Conservation (phyloP, 2,797 vertebrate genomes). For the Microtus californicus region DNA sequence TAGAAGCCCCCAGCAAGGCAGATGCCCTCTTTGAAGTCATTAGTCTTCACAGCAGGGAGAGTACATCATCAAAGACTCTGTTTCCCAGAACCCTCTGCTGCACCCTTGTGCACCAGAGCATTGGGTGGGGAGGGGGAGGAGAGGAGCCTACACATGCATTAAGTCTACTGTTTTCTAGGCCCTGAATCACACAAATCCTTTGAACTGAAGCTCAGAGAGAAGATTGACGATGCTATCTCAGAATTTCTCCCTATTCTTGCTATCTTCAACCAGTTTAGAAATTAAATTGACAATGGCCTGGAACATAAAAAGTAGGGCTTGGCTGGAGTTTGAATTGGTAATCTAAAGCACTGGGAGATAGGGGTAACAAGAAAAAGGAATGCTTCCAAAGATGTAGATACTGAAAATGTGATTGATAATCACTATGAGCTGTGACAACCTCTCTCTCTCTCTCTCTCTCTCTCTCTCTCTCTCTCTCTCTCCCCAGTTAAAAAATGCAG, state of each 20-base stretch:
- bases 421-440: not conserved
- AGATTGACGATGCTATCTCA: slow-evolving; percentile 16
- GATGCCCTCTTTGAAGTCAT: slow-evolving; percentile 85
- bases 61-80: slow-evolving; percentile 84
- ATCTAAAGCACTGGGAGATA: not conserved
- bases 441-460: no score
- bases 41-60: slow-evolving; percentile 83
- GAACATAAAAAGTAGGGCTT: not conserved
- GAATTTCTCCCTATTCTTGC: slow-evolving; percentile 45
- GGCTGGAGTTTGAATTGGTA: not conserved
- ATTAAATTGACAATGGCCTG: slow-evolving; percentile 44
- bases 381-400: not conserved
- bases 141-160: not conserved
- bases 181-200: slow-evolving; percentile 62
- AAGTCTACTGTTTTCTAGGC: slow-evolving; percentile 27
- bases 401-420: slow-evolving; percentile 17
- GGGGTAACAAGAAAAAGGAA: slow-evolving; percentile 36
- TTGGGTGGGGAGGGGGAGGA: not conserved
- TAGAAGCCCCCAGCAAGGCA: not conserved
- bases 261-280: slow-evolving; percentile 78
- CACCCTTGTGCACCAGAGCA: slow-evolving; percentile 33
- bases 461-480: no score
- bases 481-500: not conserved
- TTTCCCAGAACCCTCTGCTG: slow-evolving; percentile 70
- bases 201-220: slow-evolving; percentile 79